Evolutionary conservation across 2,113 vertebrate species (phyloP), one percentile per base, ranked within the genome.

Genomic region (Neopipo cinnamomea): DNA sequence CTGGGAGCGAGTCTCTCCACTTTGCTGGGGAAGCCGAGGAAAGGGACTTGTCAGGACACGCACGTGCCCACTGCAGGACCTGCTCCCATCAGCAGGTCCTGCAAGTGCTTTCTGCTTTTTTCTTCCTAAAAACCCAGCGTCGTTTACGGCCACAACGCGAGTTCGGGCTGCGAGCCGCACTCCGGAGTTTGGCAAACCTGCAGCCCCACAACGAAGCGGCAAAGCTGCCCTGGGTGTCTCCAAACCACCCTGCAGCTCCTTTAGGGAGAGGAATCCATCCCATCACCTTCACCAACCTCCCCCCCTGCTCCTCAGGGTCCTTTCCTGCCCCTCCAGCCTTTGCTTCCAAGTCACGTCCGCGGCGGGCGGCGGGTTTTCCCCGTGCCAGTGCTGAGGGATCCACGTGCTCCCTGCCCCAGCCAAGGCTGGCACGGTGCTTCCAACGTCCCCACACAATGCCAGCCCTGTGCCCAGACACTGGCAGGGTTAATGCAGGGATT

Each of bases 131-230:
- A 63, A n/a, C 55, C 28, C 14, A 62, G n/a, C 8, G 30, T 42
- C 7, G 42, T 85, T 75, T 82, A 49, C 1, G 19, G 67, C 20
- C 86, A 42, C 55, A 22, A 17, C 76, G 39, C 0, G 16, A 82
- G 35, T 67, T n/a, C 27, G 33, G 86, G 70, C 59, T 76, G 58
- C 52, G 31, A 25, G 25, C 4, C 2, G 0, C 50, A 9, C 41
- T 39, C 15, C 6, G 19, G 35, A 39, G 31, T 5, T 16, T 2
- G 55, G 84, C 5, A 42, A 87, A 63, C 21, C 75, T 2, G 15
- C 42, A 50, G 62, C 62, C 70, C 27, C 2, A 0, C 2, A 12
- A 28, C 5, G 0, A 9, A 46, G 63, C 61, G 68, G 73, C 37
- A n/a, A 12, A 46, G 80, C 37, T 24, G 23, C 3, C 70, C 80